A percentile compares a stretch with the other conserved stretches of the same genome.
phyloP scores from a whole-genome alignment of 2,888 invertebrate species.

The Rhorus exstirpatorius region DNA sequence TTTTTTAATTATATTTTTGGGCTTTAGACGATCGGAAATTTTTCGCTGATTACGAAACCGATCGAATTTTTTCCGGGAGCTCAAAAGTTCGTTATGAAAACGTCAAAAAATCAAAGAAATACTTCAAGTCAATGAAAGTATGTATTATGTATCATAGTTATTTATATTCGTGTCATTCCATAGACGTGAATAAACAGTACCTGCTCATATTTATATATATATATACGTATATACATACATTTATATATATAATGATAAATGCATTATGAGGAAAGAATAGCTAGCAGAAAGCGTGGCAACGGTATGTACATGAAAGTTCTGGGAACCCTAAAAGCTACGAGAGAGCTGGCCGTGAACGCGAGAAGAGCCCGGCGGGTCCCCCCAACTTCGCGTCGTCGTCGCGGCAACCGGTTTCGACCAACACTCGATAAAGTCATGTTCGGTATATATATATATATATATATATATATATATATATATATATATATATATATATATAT shows the following conservation, averaged over 20 bases:
- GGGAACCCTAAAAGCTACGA: slow-evolving; percentile 68
- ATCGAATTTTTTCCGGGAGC: too few relatives aligned
- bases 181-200: too few relatives aligned
- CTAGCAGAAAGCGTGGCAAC: slow-evolving; percentile 22
- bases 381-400: slow-evolving; percentile 47
- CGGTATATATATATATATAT: slow-evolving; percentile 36
- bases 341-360: slow-evolving; percentile 47
- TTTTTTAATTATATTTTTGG: too few relatives aligned
- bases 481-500: neutral
- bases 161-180: too few relatives aligned
- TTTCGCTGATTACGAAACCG: too few relatives aligned
- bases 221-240: neutral
- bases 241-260: neutral
- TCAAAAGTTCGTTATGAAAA: too few relatives aligned
- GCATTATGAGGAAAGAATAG: slow-evolving; percentile 20
- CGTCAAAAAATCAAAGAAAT: too few relatives aligned
- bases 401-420: slow-evolving; percentile 79
- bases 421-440: slow-evolving; percentile 80
- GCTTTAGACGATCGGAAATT: too few relatives aligned
- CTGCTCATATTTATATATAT: too few relatives aligned
- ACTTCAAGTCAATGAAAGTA: too few relatives aligned
- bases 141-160: too few relatives aligned
- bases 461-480: slow-evolving; percentile 12
- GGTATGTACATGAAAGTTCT: slow-evolving; percentile 58
- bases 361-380: slow-evolving; percentile 33